A percentile compares a stretch with the other conserved stretches of the same genome.
Evolutionary conservation across 2,888 invertebrate genomes (phyloP).

Genomic region (Priocnemis perturbator): DNA sequence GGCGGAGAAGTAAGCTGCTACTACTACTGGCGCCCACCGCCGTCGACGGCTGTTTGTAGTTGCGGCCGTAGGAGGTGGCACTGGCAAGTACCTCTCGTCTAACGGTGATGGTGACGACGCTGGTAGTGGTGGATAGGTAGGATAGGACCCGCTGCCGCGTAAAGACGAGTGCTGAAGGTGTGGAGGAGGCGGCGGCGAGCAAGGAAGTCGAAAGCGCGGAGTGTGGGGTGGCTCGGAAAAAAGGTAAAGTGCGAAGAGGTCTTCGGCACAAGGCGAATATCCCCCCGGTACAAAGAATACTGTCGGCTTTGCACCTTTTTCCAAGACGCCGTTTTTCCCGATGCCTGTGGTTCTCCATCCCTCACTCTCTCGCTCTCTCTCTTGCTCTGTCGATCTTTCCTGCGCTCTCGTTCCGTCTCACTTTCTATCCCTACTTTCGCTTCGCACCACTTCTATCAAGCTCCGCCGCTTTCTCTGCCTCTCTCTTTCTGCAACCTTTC

Average conservation of each 20-base stretch:
- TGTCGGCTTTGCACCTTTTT: slow-evolving; percentile 75
- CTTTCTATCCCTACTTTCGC: slow-evolving; percentile 29
- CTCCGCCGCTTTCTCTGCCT: slow-evolving; percentile 29
- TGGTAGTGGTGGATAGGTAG: slow-evolving; percentile 11
- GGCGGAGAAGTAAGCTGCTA: slow-evolving; percentile 54
- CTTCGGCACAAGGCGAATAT: slow-evolving; percentile 66
- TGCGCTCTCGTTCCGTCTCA: slow-evolving; percentile 11
- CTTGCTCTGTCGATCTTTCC: slow-evolving; percentile 23
- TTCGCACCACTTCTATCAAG: slow-evolving; percentile 27
- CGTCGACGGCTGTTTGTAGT: not conserved
- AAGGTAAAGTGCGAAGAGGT: slow-evolving; percentile 67
- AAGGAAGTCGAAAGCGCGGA: slow-evolving; percentile 27
- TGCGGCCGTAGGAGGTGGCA: not conserved
- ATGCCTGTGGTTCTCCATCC: too few species aligned
- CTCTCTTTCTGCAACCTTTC: slow-evolving; percentile 39
- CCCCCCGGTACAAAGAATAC: slow-evolving; percentile 72
- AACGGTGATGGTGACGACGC: not conserved
- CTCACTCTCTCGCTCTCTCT: slow-evolving; percentile 11
- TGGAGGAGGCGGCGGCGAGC: slow-evolving; percentile 15
- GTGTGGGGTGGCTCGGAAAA: slow-evolving; percentile 35
- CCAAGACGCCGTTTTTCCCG: slow-evolving; percentile 70
- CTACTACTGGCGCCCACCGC: slow-evolving; percentile 27
- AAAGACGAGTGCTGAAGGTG: slow-evolving; percentile 6
- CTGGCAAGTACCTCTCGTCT: not conserved
- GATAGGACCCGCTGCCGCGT: slow-evolving; percentile 12